Base-by-base conservation (phyloP, 1,140 invertebrate species). In the Mesaphorura yosii region DNA sequence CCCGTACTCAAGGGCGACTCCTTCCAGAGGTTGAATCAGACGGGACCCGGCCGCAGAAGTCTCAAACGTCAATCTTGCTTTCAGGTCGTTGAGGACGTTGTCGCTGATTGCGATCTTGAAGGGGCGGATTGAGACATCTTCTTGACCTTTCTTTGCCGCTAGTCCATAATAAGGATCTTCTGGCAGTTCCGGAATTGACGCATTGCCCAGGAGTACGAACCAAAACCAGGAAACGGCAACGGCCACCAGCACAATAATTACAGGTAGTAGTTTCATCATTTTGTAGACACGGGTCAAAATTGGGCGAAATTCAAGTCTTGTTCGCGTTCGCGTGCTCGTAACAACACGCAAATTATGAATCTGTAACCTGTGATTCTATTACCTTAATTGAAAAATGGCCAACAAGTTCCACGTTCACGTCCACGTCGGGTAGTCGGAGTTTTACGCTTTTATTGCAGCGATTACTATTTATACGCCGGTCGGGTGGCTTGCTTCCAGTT, bases 1-100 rank as follows among this genome's bases (percentile, higher is more conserved):
- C 12, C 87, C 87, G 66, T 88, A 88, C 49, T 79, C 68, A 59
- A 87, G 88, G 42, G 76, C 75, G 2, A 76, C 69, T 23, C 76
- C 79, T 66, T 85, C 78, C 49, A 89, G 63, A 1, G 83, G 77
- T 15, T 72, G 69, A 25, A 72, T 71, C 10, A 80, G 72, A 23
- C 52, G 14, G 19, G 28, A 22, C 3, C 28, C 23, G 4, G 71
- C 66, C 6, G 12, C 14, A 26, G 48, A 27, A n/a, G 74, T 66
- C 28, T 76, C 69, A 23, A 72, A 68, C 47, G 74, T 69, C 2
- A 86, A 66, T 46, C 81, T 70, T 1, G 67, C 49, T 63, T 77
- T 75, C 1, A 86, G 68, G 62, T 84, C 79, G 48, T 70, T 67
- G 19, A 82, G 67, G 45, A 77, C 67, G 22, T 53, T 51, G 17